Evolutionary conservation across 2,113 vertebrate species (phyloP), one percentile per base, ranked within the genome.

Genomic region (Lonchura striata): DNA sequence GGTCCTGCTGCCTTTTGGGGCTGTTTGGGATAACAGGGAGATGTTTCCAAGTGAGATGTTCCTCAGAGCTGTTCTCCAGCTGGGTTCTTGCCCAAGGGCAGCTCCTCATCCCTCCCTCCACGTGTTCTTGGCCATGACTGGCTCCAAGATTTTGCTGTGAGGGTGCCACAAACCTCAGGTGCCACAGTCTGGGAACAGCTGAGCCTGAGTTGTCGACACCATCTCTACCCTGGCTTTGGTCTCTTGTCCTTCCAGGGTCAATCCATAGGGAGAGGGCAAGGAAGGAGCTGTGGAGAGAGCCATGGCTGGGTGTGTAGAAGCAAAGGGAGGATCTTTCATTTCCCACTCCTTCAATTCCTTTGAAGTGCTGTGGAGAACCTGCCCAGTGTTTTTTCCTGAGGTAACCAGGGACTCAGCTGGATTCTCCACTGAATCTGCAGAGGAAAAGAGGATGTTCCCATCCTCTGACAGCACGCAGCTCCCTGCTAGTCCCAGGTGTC

Each of bases 201-300:
- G 61, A 7, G 8, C 10, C 12, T 4, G 64, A 1, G 2, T 3
- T 52, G 46, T 1, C 35, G 19, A 0, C 35, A 0, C 31, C 13
- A 0, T 47, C 68, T 53, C 25, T n/a, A 1, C 15, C 8, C 25
- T 76, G 76, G 16, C 24, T 68, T 46, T 6, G 0, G 20, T 47
- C 52, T n/a, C 4, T 8, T 25, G 27, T 56, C 25, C 6, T 70
- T 2, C 5, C 11, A 5, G 19, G 39, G 57, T 9, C 31, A 12
- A 9, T 21, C n/a, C 35, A 2, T 0, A 8, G 47, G 44, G 37
- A 22, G 35, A 35, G 24, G 16, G 25, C 3, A 7, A 7, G 39
- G 22, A 4, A 19, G 78, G 69, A 20, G 33, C n/a, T 47, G 47
- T 41, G 61, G 8, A 24, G 60, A 23, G 23, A 60, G 37, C 15